Conservation (phyloP, 2,888 invertebrate genomes). For the Machimus atricapillus region DNA sequence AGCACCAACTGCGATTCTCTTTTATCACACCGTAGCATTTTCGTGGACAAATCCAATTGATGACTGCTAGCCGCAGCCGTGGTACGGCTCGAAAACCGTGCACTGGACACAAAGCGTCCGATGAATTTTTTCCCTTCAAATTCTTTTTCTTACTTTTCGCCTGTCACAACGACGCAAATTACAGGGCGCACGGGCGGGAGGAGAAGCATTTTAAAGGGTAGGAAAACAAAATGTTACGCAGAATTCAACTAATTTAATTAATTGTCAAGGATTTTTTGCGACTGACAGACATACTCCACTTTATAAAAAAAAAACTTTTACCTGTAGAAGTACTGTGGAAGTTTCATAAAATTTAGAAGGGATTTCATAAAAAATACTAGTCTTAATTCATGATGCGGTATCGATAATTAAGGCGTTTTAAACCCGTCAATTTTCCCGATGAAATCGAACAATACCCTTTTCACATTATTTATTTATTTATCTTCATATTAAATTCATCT, state of each 20-base stretch:
- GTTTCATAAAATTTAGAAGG: not conserved
- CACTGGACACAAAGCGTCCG: not conserved
- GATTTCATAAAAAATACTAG: not conserved
- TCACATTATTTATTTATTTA: too few species aligned
- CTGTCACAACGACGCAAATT: not conserved
- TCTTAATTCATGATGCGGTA: not conserved
- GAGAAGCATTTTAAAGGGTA: conserved; percentile 16
- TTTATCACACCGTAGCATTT: not conserved
- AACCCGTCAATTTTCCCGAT: too few species aligned
- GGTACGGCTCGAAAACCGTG: not conserved
- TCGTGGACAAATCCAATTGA: conserved; percentile 37
- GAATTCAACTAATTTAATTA: conserved; percentile 49
- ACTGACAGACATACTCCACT: not conserved
- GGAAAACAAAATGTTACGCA: conserved; percentile 43
- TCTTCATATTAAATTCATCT: too few species aligned
- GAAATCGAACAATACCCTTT: too few species aligned
- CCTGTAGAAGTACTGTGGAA: not conserved
- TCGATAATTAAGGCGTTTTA: not conserved
- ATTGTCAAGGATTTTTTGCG: conserved; percentile 49
- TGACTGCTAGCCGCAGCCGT: conserved; percentile 6
- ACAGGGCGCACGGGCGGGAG: not conserved
- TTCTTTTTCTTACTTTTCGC: not conserved
- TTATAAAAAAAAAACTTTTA: too few species aligned
- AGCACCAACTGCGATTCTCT: not conserved
- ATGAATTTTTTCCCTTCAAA: not conserved